Percentiles rank a stretch among this genome's conserved stretches.
Evolutionary conservation across 2,797 vertebrate species (phyloP).

Genomic region (Emydoidea blandingii): DNA sequence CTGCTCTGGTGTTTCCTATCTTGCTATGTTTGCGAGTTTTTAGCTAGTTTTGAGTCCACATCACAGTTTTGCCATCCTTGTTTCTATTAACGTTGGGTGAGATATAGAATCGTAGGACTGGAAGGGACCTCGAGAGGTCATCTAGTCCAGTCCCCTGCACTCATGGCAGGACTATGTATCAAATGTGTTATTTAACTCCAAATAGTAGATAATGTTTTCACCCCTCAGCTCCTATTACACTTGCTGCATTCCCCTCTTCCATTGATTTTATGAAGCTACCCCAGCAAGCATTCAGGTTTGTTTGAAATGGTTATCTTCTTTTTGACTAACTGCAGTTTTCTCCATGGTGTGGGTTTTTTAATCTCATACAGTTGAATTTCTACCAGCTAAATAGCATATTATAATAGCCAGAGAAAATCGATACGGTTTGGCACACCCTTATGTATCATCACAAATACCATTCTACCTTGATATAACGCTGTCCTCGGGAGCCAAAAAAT

Average conservation of each 20-base stretch:
- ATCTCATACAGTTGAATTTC: neutral
- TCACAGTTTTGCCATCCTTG: slow-evolving; percentile 17
- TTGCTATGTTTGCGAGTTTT: slow-evolving; percentile 13
- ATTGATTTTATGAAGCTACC: neutral
- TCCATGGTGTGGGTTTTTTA: neutral
- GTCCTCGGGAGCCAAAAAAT: too few relatives aligned
- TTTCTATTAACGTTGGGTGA: neutral
- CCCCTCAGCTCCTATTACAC: too few relatives aligned
- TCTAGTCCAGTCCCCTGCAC: too few relatives aligned
- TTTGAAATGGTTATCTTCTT: neutral
- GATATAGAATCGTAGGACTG: neutral
- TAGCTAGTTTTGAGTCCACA: neutral
- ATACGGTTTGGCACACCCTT: neutral
- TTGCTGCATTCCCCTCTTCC: neutral
- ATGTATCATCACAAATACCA: neutral
- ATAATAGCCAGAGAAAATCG: neutral
- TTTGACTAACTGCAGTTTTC: neutral
- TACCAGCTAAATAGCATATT: neutral
- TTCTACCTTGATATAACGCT: too few relatives aligned
- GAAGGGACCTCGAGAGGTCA: too few relatives aligned
- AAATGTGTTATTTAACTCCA: too few relatives aligned
- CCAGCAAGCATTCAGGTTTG: too few relatives aligned
- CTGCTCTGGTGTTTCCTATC: neutral
- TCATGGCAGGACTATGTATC: too few relatives aligned
- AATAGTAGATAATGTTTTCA: too few relatives aligned